Percentiles rank a stretch among this genome's conserved stretches.
Conservation (phyloP, 2,113 vertebrate species). For the Bubo bubo region DNA sequence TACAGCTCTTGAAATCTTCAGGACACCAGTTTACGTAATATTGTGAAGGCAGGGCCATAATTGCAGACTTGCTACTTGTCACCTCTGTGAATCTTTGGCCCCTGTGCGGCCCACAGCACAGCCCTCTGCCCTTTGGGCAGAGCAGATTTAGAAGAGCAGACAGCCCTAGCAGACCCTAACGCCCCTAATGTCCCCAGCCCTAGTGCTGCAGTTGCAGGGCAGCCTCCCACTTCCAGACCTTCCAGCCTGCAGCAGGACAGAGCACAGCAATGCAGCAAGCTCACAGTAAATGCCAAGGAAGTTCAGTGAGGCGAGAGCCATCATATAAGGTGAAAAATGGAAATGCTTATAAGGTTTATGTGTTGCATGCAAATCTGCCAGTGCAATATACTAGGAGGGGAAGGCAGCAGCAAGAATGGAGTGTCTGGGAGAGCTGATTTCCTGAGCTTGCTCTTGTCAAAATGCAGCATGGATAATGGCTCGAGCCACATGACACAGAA, state of each 20-base stretch:
- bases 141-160: background rate
- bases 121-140: background rate
- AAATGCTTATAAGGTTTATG: background rate
- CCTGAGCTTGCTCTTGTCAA: background rate
- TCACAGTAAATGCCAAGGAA: background rate
- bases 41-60: background rate
- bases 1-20: background rate
- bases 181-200: background rate
- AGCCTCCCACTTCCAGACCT: background rate
- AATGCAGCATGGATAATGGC: fast-evolving
- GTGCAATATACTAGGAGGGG: background rate
- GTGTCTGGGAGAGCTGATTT: background rate
- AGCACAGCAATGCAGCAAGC: background rate
- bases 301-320: background rate
- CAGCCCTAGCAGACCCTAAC: background rate
- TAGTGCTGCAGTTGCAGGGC: background rate
- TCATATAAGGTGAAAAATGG: background rate
- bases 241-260: background rate
- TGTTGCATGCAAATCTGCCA: background rate
- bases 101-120: fast-evolving
- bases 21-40: background rate
- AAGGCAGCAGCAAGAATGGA: background rate
- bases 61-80: fast-evolving
- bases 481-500: fast-evolving
- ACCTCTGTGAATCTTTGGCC: background rate